Evolutionary conservation across 1,140 invertebrate species (phyloP).

Genomic region (Brachionus manjavacas): DNA sequence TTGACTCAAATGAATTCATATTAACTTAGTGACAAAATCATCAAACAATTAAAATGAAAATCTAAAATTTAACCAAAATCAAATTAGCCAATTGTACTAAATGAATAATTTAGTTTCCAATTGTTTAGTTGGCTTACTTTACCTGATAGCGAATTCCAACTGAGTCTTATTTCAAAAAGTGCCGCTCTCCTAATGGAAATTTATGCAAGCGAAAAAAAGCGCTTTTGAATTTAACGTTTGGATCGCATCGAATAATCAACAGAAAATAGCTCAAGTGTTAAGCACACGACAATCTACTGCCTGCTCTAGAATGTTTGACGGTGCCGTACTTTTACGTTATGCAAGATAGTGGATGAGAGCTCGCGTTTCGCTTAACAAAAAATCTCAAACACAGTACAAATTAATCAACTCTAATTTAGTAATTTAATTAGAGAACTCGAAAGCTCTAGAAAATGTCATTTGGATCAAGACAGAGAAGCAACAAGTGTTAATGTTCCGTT

Average conservation of each 20-base stretch:
- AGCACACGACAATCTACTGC: background rate
- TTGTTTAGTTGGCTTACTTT: background rate
- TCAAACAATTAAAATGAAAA: background rate
- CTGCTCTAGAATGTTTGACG: background rate
- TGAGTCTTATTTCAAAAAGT: background rate
- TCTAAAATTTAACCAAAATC: background rate
- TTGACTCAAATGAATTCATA: background rate
- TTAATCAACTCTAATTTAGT: conserved; percentile 23
- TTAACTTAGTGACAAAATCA: background rate
- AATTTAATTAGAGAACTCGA: conserved; percentile 19
- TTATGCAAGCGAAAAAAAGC: conserved; percentile 6
- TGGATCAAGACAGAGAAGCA: background rate
- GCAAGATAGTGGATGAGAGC: background rate
- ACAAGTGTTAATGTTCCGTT: conserved; percentile 39
- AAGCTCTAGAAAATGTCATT: background rate
- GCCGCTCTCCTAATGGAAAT: background rate
- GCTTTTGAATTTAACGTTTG: background rate
- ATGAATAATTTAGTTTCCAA: background rate
- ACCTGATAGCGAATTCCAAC: conserved; percentile 31
- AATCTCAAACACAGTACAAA: background rate
- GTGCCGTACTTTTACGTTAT: background rate
- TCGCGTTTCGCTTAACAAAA: background rate
- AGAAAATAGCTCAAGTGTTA: conserved; percentile 7
- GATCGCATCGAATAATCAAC: background rate
- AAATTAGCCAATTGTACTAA: background rate